These are phyloP conservation scores for Eudemis profundana DNA, from an alignment of 2,888 invertebrate genomes.

Conservation along the genomic window DNA sequence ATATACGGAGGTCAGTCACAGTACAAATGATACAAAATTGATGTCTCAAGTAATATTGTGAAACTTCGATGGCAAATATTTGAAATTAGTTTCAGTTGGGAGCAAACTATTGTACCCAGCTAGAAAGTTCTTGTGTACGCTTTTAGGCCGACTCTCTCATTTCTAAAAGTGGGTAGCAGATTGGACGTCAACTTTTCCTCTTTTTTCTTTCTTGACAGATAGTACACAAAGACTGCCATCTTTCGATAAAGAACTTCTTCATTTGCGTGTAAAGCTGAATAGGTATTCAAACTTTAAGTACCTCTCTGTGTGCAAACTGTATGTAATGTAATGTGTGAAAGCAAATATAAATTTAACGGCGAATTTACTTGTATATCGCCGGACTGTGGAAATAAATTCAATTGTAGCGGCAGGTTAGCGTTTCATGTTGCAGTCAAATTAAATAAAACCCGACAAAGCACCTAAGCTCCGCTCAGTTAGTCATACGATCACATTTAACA, in stretches of 20 bases:
- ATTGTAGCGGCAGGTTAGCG: slow-evolving; percentile 44
- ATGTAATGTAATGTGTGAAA: background rate
- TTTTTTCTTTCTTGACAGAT: slow-evolving; percentile 66
- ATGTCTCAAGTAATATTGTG: slow-evolving; percentile 22
- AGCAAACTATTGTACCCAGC: slow-evolving; percentile 53
- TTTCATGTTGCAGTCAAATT: slow-evolving; percentile 36
- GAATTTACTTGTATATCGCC: slow-evolving; percentile 20
- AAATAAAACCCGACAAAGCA: slow-evolving; percentile 43
- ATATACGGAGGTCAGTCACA: slow-evolving; percentile 14
- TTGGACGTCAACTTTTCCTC: slow-evolving; percentile 74
- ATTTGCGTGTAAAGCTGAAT: slow-evolving; percentile 55
- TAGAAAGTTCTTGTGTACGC: slow-evolving; percentile 60
- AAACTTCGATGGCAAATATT: slow-evolving; percentile 47
- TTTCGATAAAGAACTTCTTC: slow-evolving; percentile 60
- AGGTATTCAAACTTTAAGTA: slow-evolving; percentile 55
- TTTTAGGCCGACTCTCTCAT: slow-evolving; percentile 65
- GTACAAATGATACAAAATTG: background rate
- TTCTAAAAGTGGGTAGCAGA: slow-evolving; percentile 74
- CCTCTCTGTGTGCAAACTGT: slow-evolving; percentile 35
- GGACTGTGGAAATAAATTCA: slow-evolving; percentile 49
- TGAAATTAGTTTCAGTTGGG: slow-evolving; percentile 50
- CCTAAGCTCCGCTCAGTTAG: slow-evolving; percentile 47
- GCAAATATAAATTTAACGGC: slow-evolving; percentile 12
- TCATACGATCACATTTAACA: slow-evolving; percentile 48
- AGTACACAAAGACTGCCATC: slow-evolving; percentile 67